Conservation (phyloP, 2,113 vertebrate genomes). For the Phycodurus eques region DNA sequence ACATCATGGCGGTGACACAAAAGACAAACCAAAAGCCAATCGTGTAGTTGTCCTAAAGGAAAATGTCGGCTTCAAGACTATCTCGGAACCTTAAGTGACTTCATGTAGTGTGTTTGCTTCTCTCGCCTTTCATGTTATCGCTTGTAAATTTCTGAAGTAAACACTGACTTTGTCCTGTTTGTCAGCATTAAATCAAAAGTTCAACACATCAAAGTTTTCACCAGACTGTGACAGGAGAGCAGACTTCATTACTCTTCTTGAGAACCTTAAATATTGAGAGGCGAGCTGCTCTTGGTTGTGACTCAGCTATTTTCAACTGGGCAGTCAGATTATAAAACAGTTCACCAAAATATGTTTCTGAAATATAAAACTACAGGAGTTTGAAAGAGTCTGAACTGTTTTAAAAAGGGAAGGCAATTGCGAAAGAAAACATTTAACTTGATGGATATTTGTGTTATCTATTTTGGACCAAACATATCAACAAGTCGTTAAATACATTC, state of each 20-base stretch:
- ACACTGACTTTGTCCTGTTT: not conserved
- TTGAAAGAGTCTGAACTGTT: not conserved
- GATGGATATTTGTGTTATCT: not conserved
- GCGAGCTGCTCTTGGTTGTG: not conserved
- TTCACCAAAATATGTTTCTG: not conserved
- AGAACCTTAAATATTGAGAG: not conserved
- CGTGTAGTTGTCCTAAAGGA: conserved; percentile 11
- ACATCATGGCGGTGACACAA: conserved; percentile 37
- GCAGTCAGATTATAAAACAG: not conserved
- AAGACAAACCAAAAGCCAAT: conserved; percentile 19
- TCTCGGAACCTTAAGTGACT: conserved; percentile 12
- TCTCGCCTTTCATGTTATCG: not conserved
- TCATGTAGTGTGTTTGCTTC: conserved; percentile 4
- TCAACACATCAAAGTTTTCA: not conserved
- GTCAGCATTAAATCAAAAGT: not conserved
- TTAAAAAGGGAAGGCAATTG: not conserved
- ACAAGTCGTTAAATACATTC: not conserved
- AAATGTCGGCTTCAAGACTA: conserved; percentile 16
- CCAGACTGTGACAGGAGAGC: not conserved
- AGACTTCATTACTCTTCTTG: not conserved
- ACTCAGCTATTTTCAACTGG: not conserved
- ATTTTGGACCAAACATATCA: not conserved
- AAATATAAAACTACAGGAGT: not conserved
- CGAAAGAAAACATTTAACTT: not conserved
- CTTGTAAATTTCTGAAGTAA: not conserved